Evolutionary conservation across 2,888 invertebrate species (phyloP).

Genomic region (Apamea epomidion): DNA sequence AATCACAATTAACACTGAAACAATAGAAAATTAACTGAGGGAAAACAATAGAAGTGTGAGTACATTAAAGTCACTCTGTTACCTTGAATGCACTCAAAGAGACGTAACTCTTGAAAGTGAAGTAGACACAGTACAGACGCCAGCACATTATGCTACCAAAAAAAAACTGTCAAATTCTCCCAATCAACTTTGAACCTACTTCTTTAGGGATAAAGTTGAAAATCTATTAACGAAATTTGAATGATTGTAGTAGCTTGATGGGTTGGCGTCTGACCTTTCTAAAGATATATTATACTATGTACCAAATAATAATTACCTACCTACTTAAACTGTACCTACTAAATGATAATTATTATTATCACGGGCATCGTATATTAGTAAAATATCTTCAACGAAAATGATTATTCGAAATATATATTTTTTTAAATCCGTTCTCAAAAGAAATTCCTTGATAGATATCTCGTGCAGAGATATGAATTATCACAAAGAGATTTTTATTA

Average conservation of each 20-base stretch:
- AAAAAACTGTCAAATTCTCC: no score
- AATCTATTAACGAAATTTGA: no score
- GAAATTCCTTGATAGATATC: neutral
- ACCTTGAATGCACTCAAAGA: neutral
- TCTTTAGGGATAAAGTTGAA: no score
- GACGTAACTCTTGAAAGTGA: neutral
- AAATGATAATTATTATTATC: neutral
- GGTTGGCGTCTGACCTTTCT: no score
- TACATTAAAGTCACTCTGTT: neutral
- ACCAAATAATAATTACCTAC: no score
- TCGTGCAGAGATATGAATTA: neutral
- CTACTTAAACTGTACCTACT: no score
- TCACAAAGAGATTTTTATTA: neutral
- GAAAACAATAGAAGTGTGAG: slow-evolving; percentile 3
- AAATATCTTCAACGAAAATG: neutral
- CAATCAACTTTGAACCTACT: no score
- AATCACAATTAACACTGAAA: neutral
- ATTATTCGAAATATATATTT: neutral
- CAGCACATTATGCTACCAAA: no score
- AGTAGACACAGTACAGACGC: neutral
- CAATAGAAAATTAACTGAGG: slow-evolving; percentile 3
- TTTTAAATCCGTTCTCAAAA: neutral
- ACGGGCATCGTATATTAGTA: no score
- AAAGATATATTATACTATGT: no score
- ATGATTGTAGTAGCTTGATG: no score